Evolutionary conservation across 2,797 vertebrate genomes (phyloP).

Genomic region (Pseudocheirus occidentalis): DNA sequence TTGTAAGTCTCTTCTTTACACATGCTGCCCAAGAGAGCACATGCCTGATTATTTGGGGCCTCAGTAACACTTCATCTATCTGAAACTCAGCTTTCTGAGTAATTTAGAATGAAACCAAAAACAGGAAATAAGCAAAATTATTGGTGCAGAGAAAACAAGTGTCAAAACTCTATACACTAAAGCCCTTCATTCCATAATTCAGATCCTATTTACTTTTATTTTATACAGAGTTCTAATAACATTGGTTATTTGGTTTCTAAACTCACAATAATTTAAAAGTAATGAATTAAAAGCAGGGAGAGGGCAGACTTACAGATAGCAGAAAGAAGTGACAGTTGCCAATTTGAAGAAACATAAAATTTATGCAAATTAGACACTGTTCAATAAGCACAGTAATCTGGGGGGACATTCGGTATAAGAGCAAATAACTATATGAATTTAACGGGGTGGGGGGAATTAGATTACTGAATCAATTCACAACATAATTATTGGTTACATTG

Average conservation of each 20-base stretch:
- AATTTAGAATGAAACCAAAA: background rate
- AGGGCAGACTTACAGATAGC: background rate
- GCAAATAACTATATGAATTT: background rate
- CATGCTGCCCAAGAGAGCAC: background rate
- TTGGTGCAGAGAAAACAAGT: background rate
- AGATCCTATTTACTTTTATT: background rate
- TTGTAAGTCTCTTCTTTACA: background rate
- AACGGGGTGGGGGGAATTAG: background rate
- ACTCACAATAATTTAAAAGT: background rate
- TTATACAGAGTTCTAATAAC: background rate
- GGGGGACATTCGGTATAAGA: background rate
- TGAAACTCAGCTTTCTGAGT: background rate
- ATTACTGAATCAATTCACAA: background rate
- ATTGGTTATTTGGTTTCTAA: slow-evolving; percentile 19
- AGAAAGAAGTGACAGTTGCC: background rate
- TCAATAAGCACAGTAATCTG: background rate
- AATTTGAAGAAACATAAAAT: background rate
- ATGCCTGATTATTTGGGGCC: background rate
- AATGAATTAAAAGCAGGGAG: background rate
- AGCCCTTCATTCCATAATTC: background rate
- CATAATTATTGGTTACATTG: background rate
- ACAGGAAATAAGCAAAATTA: background rate
- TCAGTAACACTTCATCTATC: background rate
- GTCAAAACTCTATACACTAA: background rate
- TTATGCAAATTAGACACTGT: background rate